Conservation (phyloP, 2,888 invertebrate species). For the Eilema griseolum region DNA sequence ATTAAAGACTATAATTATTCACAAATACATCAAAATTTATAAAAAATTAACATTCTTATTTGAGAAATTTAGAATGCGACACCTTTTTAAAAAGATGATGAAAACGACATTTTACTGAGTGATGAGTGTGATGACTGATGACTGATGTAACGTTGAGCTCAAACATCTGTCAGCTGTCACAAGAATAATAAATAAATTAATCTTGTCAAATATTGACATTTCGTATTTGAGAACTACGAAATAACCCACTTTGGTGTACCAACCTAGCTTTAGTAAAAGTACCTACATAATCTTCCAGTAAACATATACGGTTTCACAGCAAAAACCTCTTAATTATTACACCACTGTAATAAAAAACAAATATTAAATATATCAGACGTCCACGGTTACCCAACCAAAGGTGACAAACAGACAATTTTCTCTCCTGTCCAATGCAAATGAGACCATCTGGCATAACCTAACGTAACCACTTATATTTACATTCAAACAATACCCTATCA, state of each 20-base stretch:
- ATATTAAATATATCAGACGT: slow-evolving; percentile 43
- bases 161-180: neutral
- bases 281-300: neutral
- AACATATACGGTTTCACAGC: slow-evolving; percentile 8
- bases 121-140: no score
- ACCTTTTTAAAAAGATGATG: neutral
- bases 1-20: neutral
- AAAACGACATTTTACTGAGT: neutral
- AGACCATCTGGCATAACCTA: slow-evolving; percentile 65
- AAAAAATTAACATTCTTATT: no score
- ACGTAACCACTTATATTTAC: slow-evolving; percentile 35
- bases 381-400: slow-evolving; percentile 61
- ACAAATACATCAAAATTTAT: no score
- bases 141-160: neutral
- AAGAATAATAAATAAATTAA: neutral
- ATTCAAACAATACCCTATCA: slow-evolving; percentile 29
- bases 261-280: neutral
- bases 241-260: neutral
- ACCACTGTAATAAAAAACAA: slow-evolving; percentile 27
- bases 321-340: slow-evolving; percentile 42
- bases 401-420: slow-evolving; percentile 75
- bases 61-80: neutral
- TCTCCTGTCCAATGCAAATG: slow-evolving; percentile 76
- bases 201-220: neutral
- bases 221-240: neutral